These are phyloP conservation scores for Luperina nickerlii DNA, from an alignment of 2,888 invertebrate species.

Conservation along the genomic window DNA sequence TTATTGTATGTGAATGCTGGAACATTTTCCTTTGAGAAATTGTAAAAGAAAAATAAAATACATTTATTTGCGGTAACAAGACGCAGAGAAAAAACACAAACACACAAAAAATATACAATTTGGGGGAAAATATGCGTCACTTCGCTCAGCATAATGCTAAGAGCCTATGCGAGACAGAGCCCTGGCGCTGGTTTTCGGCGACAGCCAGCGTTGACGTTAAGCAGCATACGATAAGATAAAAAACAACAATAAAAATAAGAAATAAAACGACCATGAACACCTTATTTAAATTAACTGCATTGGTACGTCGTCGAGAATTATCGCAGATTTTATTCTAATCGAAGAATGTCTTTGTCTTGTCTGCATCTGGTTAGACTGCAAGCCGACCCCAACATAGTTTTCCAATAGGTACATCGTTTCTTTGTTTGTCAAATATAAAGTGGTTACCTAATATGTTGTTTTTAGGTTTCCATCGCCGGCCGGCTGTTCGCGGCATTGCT, in stretches of 20 bases:
- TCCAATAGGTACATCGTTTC: no score
- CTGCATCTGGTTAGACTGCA: no score
- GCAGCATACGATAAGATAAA: no score
- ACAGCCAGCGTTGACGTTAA: background rate
- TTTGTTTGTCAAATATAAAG: background rate
- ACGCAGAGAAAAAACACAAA: background rate
- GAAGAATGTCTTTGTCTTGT: background rate
- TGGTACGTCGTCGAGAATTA: background rate
- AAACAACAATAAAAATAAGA: background rate
- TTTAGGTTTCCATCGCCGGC: constrained; percentile 94
- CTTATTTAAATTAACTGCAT: background rate
- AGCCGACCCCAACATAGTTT: no score
- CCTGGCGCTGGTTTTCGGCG: background rate
- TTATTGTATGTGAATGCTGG: background rate
- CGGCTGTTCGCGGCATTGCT: constrained; percentile 95
- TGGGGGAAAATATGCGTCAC: background rate
- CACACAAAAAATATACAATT: background rate
- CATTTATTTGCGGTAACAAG: background rate
- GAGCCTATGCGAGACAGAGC: background rate
- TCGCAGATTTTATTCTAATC: background rate
- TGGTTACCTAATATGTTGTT: background rate
- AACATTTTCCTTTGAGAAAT: background rate
- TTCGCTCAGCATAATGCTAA: background rate
- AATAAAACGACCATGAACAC: background rate
- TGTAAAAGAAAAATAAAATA: background rate